phyloP scores from a whole-genome alignment of 2,113 vertebrate genomes.

The Cranoglanis bouderius region DNA sequence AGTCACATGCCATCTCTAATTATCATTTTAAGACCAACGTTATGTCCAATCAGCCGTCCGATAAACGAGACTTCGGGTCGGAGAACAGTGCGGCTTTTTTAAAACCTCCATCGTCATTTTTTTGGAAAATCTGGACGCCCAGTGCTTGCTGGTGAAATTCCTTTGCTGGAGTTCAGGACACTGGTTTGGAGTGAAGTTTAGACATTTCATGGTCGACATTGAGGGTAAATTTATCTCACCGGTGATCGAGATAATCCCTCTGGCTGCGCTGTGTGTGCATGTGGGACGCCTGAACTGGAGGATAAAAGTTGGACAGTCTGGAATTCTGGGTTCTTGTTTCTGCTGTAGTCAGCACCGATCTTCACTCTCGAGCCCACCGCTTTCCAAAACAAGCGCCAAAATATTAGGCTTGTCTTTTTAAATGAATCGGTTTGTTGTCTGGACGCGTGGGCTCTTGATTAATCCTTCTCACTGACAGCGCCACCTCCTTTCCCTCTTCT shows the following conservation, averaged over 20 bases:
- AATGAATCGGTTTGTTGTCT: neutral
- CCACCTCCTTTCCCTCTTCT: neutral
- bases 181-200: constrained; percentile 12
- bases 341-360: neutral
- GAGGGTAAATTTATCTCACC: constrained; percentile 62
- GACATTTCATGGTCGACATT: neutral
- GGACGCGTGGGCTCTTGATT: neutral
- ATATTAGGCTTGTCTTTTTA: constrained; percentile 1
- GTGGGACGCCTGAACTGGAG: constrained; percentile 31
- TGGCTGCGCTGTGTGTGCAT: constrained; percentile 50
- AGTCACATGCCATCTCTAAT: neutral
- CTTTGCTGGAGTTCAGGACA: constrained; percentile 50
- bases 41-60: constrained; percentile 58
- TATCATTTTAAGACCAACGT: neutral
- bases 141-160: constrained; percentile 61
- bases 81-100: constrained; percentile 64
- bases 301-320: neutral
- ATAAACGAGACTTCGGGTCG: constrained; percentile 25
- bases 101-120: constrained; percentile 57
- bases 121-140: constrained; percentile 43
- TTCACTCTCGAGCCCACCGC: neutral
- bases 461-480: constrained; percentile 6
- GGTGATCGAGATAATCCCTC: constrained; percentile 51
- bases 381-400: neutral
- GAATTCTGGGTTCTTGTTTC: neutral